These are phyloP conservation scores for Pteronotus mesoamericanus DNA, from an alignment of 2,797 vertebrate species.

Conservation along the genomic window DNA sequence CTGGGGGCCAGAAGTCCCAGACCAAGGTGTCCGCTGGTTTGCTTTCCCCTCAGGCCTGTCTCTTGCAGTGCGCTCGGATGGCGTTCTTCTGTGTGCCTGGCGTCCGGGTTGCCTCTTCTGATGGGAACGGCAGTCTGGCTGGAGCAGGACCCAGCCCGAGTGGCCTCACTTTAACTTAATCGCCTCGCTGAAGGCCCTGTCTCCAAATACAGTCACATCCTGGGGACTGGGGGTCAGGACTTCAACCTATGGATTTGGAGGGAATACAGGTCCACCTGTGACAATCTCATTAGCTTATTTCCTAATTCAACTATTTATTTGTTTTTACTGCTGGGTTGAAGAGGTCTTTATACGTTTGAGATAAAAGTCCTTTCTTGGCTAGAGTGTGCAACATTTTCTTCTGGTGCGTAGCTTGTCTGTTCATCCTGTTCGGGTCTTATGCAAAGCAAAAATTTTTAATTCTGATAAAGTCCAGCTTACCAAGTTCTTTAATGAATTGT, in stretches of 20 bases:
- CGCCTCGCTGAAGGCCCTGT: background rate
- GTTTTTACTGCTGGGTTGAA: background rate
- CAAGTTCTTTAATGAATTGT: background rate
- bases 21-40: background rate
- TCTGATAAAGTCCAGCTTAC: background rate
- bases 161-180: background rate
- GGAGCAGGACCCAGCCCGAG: too few species aligned
- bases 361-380: background rate
- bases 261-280: background rate
- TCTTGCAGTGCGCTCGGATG: rapidly evolving
- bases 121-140: background rate
- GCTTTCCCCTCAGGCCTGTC: background rate
- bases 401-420: background rate
- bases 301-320: background rate
- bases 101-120: background rate
- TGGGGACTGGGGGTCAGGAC: background rate
- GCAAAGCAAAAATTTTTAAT: background rate
- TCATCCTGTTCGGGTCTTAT: background rate
- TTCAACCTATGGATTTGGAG: background rate
- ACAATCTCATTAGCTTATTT: background rate
- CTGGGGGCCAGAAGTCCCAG: background rate
- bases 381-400: background rate
- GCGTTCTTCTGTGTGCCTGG: background rate
- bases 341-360: background rate
- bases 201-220: background rate